These are phyloP conservation scores for Zosterops borbonicus DNA, from an alignment of 2,113 vertebrate genomes.

Conservation along the genomic window DNA sequence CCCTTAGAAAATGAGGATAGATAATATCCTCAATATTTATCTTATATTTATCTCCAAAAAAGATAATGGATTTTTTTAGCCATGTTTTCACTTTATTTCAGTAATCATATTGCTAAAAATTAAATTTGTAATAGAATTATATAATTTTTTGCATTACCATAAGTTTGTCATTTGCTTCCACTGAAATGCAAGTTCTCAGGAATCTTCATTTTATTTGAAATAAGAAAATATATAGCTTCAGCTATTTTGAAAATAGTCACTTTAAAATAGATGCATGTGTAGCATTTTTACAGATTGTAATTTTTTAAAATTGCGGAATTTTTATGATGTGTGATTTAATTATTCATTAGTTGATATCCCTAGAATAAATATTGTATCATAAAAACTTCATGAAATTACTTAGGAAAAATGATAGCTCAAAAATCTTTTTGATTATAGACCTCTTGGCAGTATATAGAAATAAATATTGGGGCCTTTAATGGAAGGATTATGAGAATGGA, in stretches of 20 bases:
- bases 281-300: background rate
- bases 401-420: background rate
- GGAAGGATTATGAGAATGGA: background rate
- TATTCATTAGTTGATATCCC: background rate
- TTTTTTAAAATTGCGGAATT: background rate
- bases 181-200: background rate
- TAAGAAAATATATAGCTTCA: background rate
- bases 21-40: background rate
- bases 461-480: background rate
- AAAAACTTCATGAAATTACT: background rate
- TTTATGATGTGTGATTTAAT: background rate
- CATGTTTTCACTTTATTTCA: background rate
- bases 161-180: background rate
- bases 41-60: too few relatives aligned
- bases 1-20: background rate
- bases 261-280: background rate
- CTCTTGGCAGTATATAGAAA: background rate
- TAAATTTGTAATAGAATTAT: background rate
- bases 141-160: background rate
- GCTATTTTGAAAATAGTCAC: background rate
- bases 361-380: background rate
- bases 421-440: background rate
- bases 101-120: background rate
- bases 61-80: background rate
- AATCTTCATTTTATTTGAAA: background rate